Evolutionary conservation across 1,140 invertebrate genomes (phyloP), one percentile per base, ranked within the genome.

Genomic region (Glomeris maerens): DNA sequence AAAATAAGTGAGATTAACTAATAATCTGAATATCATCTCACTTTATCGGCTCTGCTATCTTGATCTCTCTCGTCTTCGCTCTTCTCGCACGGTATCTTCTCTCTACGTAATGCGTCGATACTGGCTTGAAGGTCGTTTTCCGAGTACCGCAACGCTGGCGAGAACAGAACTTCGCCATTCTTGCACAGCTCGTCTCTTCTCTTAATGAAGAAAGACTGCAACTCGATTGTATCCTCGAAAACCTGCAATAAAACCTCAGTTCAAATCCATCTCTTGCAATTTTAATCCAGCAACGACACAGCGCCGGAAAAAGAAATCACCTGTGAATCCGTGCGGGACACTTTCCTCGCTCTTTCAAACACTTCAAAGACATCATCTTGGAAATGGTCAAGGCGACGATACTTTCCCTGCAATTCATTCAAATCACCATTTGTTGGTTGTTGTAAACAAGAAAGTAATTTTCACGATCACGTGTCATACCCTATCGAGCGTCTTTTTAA

Each of bases 351-450:
- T 61, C 87, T 73, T 61, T 95, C 88, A 64, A 97, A 79, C 57
- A 94, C 88, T 5, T 82, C 77, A 65, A 98, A 98, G 58, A 98
- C 79, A 63, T 98, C 94, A 61, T 93, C 88, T 72, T 98, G 95
- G 66, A 98, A 98, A 42, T 80, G 74, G 67, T 98, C 94, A 27
- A 98, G 66, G 22, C 95, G 73, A 56, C 84, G 82, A 64, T 98
- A 98, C 14, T 89, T 74, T 4, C 88, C 56, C 82, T 86, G 45
- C 64, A 62, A 53, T 36, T 10, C 31, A 17, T 36, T 36, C 10
- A 36, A 17, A 5, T 10, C 17, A 5, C 10, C 5, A 5, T 21
- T 21, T 21, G 17, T 42, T 21, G 5, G 20, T 7, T 21, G 10
- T 25, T 42, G 17, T 17, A 17, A 7, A 42, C 20, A 21, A 42